These are phyloP conservation scores for Phasia obesa DNA, from an alignment of 2,888 invertebrate species.

Conservation along the genomic window DNA sequence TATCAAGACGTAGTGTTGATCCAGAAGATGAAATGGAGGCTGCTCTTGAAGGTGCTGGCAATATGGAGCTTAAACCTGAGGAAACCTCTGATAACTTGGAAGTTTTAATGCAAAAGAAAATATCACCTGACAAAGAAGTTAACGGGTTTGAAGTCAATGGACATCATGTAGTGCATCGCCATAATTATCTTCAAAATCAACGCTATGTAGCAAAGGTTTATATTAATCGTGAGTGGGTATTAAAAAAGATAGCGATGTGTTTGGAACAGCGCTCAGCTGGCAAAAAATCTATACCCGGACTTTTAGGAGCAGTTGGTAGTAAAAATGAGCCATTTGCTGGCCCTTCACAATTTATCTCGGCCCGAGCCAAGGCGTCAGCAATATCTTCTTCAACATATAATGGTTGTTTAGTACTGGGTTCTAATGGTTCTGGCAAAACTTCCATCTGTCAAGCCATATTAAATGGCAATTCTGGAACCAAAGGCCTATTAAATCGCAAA, in stretches of 20 bases:
- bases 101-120: slow-evolving; percentile 80
- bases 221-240: slow-evolving; percentile 93
- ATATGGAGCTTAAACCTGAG: slow-evolving; percentile 66
- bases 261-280: slow-evolving; percentile 93
- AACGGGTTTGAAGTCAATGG: slow-evolving; percentile 76
- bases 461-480: slow-evolving; percentile 82
- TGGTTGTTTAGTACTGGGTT: slow-evolving; percentile 94
- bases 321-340: slow-evolving; percentile 72
- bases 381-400: slow-evolving; percentile 83
- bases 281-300: slow-evolving; percentile 84
- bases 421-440: slow-evolving; percentile 97
- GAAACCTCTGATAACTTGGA: slow-evolving; percentile 80
- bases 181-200: slow-evolving; percentile 39
- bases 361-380: slow-evolving; percentile 79
- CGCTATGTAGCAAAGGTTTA: slow-evolving; percentile 76
- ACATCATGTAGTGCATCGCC: slow-evolving; percentile 22
- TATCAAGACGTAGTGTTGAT: slow-evolving; percentile 72
- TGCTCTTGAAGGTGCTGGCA: slow-evolving; percentile 68
- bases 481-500: slow-evolving; percentile 85
- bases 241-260: slow-evolving; percentile 95
- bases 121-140: slow-evolving; percentile 81
- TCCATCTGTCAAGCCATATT: slow-evolving; percentile 90
- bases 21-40: slow-evolving; percentile 73
- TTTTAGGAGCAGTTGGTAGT: slow-evolving; percentile 69
- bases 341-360: slow-evolving; percentile 76